Percentiles rank a stretch among this genome's conserved stretches.
These are phyloP conservation scores for Trichonephila clavata DNA, from an alignment of 1,140 invertebrate species.

Conservation along the genomic window DNA sequence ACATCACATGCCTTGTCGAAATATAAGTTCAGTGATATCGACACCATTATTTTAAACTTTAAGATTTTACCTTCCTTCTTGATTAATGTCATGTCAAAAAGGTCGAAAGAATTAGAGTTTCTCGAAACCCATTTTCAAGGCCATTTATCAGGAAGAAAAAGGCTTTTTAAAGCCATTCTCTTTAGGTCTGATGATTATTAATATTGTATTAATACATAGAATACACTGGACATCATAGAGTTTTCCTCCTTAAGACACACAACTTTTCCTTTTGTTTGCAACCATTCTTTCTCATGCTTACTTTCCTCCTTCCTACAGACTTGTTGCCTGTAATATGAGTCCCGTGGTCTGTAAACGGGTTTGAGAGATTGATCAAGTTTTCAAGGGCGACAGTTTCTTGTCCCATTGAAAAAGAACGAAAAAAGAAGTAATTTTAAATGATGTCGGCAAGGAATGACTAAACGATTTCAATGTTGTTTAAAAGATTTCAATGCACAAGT, in stretches of 20 bases:
- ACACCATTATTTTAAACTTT: not conserved
- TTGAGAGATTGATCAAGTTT: not conserved
- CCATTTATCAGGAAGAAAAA: conserved; percentile 22
- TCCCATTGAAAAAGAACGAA: not conserved
- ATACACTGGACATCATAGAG: not conserved
- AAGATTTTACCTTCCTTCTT: not conserved
- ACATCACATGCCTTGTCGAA: conserved; percentile 1
- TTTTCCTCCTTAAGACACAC: conserved; percentile 13
- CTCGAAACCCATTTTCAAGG: conserved; percentile 5
- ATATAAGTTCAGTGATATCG: conserved; percentile 18
- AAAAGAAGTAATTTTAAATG: not conserved
- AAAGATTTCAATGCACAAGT: too few species aligned
- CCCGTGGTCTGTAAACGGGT: conserved; percentile 35
- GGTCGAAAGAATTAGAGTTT: not conserved
- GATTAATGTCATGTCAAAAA: conserved; percentile 18
- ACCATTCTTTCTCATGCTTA: not conserved
- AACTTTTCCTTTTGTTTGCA: conserved; percentile 22
- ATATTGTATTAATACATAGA: conserved; percentile 44
- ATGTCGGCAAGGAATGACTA: not conserved
- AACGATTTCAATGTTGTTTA: not conserved
- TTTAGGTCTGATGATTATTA: conserved; percentile 35
- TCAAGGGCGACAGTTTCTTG: conserved; percentile 5
- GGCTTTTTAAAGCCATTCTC: not conserved
- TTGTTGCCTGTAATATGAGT: not conserved
- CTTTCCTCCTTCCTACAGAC: conserved; percentile 53